Conservation (phyloP, 2,797 vertebrate species). For the Distichodus sexfasciatus region DNA sequence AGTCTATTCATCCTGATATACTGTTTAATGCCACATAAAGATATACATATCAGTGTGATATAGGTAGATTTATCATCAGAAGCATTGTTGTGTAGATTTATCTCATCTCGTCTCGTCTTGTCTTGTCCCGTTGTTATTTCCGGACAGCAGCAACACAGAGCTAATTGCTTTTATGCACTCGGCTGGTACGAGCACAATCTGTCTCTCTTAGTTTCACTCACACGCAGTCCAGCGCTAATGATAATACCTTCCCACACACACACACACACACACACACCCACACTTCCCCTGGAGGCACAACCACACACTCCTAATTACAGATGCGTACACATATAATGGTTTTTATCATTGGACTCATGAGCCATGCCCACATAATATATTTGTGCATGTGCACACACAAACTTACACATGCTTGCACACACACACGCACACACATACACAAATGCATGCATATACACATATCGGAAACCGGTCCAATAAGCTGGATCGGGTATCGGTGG, state of each 20-base stretch:
- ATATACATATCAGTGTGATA: too few species aligned
- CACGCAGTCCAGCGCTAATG: constrained; percentile 16
- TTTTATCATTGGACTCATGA: constrained; percentile 22
- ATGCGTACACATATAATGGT: constrained; percentile 34
- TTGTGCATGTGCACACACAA: neutral
- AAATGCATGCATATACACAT: neutral
- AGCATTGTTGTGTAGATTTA: neutral
- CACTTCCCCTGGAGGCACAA: constrained; percentile 31
- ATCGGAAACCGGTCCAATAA: too few species aligned
- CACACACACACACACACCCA: constrained; percentile 22
- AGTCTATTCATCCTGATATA: too few species aligned
- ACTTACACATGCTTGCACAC: constrained; percentile 24
- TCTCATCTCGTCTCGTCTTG: neutral
- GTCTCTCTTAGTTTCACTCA: constrained; percentile 22
- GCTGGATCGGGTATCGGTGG: too few species aligned
- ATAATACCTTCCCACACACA: constrained; percentile 27
- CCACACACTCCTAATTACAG: constrained; percentile 19
- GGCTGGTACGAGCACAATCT: constrained; percentile 23
- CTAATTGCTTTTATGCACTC: constrained; percentile 16
- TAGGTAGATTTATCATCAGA: neutral
- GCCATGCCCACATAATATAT: constrained; percentile 23
- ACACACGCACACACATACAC: constrained; percentile 33
- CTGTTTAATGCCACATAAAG: too few species aligned
- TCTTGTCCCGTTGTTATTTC: constrained; percentile 12
- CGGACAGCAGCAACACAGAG: neutral